Percentiles rank a stretch among this genome's conserved stretches.
These are phyloP conservation scores for Pocillopora meandrina DNA, from an alignment of 92 coral and sea anemone genomes.

Conservation along the genomic window DNA sequence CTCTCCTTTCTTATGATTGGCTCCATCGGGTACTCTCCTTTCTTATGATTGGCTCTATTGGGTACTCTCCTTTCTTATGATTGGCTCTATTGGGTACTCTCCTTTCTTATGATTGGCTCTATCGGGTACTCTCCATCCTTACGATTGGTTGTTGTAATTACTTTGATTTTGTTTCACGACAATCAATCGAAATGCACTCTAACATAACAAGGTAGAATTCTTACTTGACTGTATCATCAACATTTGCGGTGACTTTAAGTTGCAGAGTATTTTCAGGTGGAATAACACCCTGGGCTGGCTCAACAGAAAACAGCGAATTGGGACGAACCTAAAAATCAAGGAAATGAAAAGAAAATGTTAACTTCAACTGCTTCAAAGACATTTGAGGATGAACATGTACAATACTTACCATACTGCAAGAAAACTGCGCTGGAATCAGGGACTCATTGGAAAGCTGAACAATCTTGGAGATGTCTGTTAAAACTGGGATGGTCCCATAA, in stretches of 20 bases:
- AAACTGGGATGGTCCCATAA: slow-evolving; percentile 88
- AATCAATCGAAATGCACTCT: too few relatives aligned
- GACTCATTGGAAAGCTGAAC: slow-evolving; percentile 93
- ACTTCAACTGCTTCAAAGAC: not conserved
- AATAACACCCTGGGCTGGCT: slow-evolving; percentile 86
- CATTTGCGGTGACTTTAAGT: slow-evolving; percentile 84
- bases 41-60: too few relatives aligned
- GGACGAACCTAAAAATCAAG: slow-evolving; percentile 80
- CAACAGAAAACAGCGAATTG: slow-evolving; percentile 82
- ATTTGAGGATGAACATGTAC: not conserved
- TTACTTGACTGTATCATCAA: slow-evolving; percentile 95
- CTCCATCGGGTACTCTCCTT: too few relatives aligned
- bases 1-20: too few relatives aligned
- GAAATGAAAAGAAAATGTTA: not conserved
- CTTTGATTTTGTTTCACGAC: not conserved
- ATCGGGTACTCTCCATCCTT: too few relatives aligned
- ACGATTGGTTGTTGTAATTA: not conserved
- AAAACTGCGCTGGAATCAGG: slow-evolving; percentile 94
- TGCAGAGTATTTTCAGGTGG: slow-evolving; percentile 87
- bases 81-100: too few relatives aligned
- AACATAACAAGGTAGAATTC: not conserved
- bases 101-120: too few relatives aligned
- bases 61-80: too few relatives aligned
- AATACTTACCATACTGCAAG: slow-evolving; percentile 87
- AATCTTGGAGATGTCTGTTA: slow-evolving; percentile 66